Evolutionary conservation across 2,888 invertebrate species (phyloP), one percentile per base, ranked within the genome.

Genomic region (Epirrhoe tristata): DNA sequence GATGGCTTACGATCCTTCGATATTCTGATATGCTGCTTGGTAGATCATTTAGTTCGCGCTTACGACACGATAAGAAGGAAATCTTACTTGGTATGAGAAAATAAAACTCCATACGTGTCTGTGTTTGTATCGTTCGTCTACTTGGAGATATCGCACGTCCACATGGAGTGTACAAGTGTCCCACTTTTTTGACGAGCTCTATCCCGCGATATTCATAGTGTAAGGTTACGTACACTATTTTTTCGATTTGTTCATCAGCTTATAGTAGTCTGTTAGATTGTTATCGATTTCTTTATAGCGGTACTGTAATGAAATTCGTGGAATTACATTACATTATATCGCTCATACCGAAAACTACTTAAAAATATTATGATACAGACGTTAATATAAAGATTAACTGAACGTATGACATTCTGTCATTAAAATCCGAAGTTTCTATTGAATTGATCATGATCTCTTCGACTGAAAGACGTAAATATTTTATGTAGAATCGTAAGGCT

Each of bases 21-120:
- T 68, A 74, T 63, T 59, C 67, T 79, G 77, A 81, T 71, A 93
- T 93, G 93, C 78, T 93, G 77, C 84, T 85, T 78, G 85, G 87
- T 82, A 84, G 89, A 79, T 88, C 90, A 43, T 91, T 91, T 82
- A 87, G 93, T 80, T 94, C 95, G 74, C 94, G 96, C 58, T 92
- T 96, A 70, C 90, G 96, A 81, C 94, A 95, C 86, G 94, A 95
- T 75, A 94, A 94, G 85, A 96, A 95, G 88, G 96, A 96, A 91
- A 93, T 96, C 68, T 89, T 96, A 76, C 91, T 96, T 81, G 96
- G 96, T 96, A 94, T 71, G 74, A 60, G 34, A 63, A 62, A 62
- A 69, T 61, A 55, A 71, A 63, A 32, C 57, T 56, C 10, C 54
- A 59, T 57, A 48, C 52, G 68, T 70, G 74, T 75, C 67, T 65